Evolutionary conservation across 2,113 vertebrate genomes (phyloP).

Genomic region (Saccopteryx leptura): DNA sequence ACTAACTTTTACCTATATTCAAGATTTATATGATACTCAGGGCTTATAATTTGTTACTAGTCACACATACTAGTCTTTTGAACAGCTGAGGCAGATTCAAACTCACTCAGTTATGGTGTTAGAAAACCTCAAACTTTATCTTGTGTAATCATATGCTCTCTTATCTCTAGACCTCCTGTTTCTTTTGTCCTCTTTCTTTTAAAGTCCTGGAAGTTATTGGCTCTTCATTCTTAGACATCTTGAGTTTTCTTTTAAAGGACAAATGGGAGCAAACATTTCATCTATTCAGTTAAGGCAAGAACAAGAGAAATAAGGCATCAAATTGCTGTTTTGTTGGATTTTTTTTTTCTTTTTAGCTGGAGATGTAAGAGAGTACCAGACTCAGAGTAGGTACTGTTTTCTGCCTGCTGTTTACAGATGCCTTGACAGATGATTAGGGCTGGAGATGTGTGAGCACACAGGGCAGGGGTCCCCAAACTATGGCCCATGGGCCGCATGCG

Average conservation of each 20-base stretch:
- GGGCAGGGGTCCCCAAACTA: too few species aligned
- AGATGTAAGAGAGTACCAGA: not conserved
- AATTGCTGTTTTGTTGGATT: not conserved
- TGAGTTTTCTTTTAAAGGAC: not conserved
- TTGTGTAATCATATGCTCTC: not conserved
- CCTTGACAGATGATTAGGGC: slow-evolving; percentile 14
- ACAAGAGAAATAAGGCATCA: slow-evolving; percentile 1
- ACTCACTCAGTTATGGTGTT: not conserved
- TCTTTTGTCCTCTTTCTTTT: not conserved
- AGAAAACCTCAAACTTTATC: not conserved
- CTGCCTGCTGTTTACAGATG: not conserved
- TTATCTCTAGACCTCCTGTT: not conserved
- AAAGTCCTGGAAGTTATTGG: not conserved
- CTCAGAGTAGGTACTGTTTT: not conserved
- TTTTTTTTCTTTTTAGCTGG: not conserved
- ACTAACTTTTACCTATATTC: not conserved
- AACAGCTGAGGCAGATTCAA: not conserved
- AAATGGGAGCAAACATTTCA: not conserved
- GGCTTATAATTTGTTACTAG: not conserved
- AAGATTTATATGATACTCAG: not conserved
- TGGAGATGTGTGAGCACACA: not conserved
- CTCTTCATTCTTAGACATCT: not conserved
- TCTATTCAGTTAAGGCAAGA: not conserved
- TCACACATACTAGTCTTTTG: not conserved
- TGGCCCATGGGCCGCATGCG: too few species aligned